These are phyloP conservation scores for Gulo gulo DNA, from an alignment of 2,113 vertebrate species.

Conservation along the genomic window DNA sequence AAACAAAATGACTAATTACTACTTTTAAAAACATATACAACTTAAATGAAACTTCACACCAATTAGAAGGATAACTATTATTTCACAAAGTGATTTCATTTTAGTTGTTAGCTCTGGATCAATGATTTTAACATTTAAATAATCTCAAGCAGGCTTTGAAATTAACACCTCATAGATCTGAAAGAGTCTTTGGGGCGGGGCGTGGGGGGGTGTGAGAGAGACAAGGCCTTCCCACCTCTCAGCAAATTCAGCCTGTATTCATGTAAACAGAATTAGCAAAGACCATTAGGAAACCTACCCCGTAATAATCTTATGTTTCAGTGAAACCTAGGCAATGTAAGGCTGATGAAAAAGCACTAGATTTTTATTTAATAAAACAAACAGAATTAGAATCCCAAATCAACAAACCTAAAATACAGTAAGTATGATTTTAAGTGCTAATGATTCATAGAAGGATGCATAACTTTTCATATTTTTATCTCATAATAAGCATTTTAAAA, in stretches of 20 bases:
- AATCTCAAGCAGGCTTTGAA: slow-evolving; percentile 33
- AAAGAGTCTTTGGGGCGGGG: neutral
- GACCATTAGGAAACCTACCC: neutral
- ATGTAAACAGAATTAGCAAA: slow-evolving; percentile 12
- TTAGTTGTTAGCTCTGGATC: neutral
- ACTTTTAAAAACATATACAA: neutral
- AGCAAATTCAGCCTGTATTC: neutral
- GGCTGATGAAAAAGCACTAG: neutral
- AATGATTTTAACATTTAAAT: slow-evolving; percentile 58
- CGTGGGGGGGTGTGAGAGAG: too few species aligned
- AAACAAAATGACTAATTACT: neutral
- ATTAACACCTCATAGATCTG: slow-evolving; percentile 31
- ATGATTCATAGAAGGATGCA: neutral
- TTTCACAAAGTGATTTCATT: neutral
- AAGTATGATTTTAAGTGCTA: neutral
- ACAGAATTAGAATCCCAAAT: neutral
- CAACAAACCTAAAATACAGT: neutral
- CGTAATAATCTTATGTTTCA: neutral
- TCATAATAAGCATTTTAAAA: neutral
- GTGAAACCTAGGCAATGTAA: neutral
- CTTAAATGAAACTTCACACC: neutral
- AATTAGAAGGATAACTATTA: slow-evolving; percentile 12
- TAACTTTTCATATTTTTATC: neutral
- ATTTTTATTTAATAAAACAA: neutral
- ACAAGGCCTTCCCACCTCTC: neutral